phyloP scores from a whole-genome alignment of 2,113 vertebrate species.

The Platysternon megacephalum region DNA sequence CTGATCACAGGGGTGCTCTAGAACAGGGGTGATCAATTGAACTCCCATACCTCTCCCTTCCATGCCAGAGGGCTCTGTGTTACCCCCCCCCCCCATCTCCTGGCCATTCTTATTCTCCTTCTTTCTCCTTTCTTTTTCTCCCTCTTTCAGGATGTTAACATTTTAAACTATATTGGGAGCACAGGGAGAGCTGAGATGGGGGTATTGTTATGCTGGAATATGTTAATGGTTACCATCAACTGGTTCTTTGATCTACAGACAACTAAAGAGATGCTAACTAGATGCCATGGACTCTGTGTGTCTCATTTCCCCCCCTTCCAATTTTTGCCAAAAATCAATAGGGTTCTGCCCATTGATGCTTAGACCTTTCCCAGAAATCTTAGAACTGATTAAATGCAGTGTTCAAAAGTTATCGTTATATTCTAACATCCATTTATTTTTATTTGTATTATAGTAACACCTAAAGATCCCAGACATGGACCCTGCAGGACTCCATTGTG shows the following conservation, averaged over 20 bases:
- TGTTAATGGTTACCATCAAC: neutral
- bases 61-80: neutral
- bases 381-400: neutral
- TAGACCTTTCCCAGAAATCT: neutral
- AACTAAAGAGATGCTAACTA: neutral
- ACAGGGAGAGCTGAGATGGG: neutral
- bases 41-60: no score
- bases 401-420: neutral
- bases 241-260: neutral
- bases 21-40: no score
- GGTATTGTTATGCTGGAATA: neutral
- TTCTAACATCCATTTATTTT: neutral
- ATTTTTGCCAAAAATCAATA: neutral
- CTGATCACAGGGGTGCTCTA: neutral
- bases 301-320: neutral
- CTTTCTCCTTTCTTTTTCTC: neutral
- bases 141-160: neutral
- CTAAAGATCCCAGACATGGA: no score
- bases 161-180: neutral
- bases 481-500: neutral
- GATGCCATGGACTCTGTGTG: no score
- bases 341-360: neutral
- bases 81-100: neutral
- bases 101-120: neutral
- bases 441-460: no score